Evolutionary conservation across 2,113 vertebrate species (phyloP).

Genomic region (Chaenocephalus aceratus): DNA sequence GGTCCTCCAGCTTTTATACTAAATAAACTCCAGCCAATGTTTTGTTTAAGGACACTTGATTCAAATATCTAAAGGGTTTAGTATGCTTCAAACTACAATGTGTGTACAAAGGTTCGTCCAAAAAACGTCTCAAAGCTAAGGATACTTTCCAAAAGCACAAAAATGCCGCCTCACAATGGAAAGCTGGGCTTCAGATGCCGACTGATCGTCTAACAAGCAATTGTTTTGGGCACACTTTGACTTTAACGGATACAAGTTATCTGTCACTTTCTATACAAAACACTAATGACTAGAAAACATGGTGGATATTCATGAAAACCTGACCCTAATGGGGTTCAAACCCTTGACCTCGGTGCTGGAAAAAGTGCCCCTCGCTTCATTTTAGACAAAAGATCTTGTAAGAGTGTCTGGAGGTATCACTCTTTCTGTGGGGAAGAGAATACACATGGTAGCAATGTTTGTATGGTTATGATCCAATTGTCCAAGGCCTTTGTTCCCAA

Average conservation of each 20-base stretch:
- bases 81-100: neutral
- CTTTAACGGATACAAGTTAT: neutral
- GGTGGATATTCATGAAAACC: neutral
- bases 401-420: neutral
- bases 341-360: neutral
- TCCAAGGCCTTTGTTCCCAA: conserved; percentile 43
- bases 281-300: neutral
- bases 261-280: neutral
- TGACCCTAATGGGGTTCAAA: neutral
- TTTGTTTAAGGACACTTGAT: neutral
- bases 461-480: conserved; percentile 50
- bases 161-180: too few relatives aligned
- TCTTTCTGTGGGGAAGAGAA: neutral
- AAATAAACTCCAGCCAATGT: neutral
- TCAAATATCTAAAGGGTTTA: neutral
- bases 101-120: neutral
- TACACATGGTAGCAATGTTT: neutral
- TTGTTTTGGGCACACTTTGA: neutral
- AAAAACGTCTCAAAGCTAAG: too few relatives aligned
- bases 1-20: neutral
- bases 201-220: too few relatives aligned
- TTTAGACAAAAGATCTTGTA: neutral
- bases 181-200: too few relatives aligned
- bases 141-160: too few relatives aligned
- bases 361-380: neutral